A percentile compares a stretch with the other conserved stretches of the same genome.
Evolutionary conservation across 1,140 invertebrate species (phyloP).

Genomic region (Polypedilum vanderplanki): DNA sequence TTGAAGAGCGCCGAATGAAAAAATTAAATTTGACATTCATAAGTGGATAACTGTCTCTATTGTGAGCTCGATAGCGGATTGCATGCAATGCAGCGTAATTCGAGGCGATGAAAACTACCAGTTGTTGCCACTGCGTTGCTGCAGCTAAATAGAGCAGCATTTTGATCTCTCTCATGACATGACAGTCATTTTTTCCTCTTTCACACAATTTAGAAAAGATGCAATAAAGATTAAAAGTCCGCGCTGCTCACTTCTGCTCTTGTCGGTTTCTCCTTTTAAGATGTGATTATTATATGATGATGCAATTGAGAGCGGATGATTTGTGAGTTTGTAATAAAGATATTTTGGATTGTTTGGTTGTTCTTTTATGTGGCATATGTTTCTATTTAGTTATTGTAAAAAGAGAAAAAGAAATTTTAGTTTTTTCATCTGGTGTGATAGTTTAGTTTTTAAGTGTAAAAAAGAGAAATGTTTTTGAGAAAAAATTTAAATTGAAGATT

Average conservation of each 20-base stretch:
- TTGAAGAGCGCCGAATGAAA: too few species aligned
- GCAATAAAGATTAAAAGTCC: constrained; percentile 4
- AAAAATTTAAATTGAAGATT: too few species aligned
- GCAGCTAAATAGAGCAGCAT: too few species aligned
- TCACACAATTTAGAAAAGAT: not conserved
- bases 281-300: not conserved
- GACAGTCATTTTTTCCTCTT: not conserved
- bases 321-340: not conserved
- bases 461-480: too few species aligned
- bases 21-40: constrained; percentile 6
- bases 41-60: not conserved
- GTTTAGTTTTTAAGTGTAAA: too few species aligned
- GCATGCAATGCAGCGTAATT: not conserved
- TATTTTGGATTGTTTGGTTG: not conserved
- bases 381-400: not conserved
- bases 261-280: not conserved
- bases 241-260: not conserved
- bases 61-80: not conserved
- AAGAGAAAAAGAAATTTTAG: too few species aligned
- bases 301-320: not conserved
- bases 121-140: not conserved
- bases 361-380: not conserved
- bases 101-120: constrained; percentile 21
- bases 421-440: too few species aligned
- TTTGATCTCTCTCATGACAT: too few species aligned